Percentiles rank a stretch among this genome's conserved stretches.
Conservation (phyloP, 1,140 invertebrate species). For the Hermatobates lingyangjiaoensis region DNA sequence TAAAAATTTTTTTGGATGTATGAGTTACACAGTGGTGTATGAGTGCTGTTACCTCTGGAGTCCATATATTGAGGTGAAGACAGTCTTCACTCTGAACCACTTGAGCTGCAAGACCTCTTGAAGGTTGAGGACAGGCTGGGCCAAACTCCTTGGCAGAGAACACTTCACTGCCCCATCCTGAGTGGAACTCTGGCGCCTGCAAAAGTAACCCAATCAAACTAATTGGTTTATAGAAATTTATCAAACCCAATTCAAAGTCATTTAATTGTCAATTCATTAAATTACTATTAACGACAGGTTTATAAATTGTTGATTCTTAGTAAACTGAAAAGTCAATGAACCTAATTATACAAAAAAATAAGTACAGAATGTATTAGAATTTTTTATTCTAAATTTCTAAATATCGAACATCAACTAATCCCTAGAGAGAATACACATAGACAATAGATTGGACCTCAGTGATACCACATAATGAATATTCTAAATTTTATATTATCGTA, state of each 20-base stretch:
- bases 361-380: neutral
- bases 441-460: no score
- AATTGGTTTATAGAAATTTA: neutral
- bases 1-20: neutral
- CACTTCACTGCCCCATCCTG: constrained; percentile 26
- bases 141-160: constrained; percentile 26
- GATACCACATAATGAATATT: no score
- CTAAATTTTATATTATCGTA: no score
- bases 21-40: neutral
- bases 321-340: neutral
- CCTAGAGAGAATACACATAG: no score
- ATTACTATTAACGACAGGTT: neutral
- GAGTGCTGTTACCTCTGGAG: constrained; percentile 25
- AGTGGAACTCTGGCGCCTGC: constrained; percentile 27
- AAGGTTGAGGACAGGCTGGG: constrained; percentile 30
- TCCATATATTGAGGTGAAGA: constrained; percentile 33
- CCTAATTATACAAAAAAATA: neutral
- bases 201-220: neutral
- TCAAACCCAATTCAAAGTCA: neutral
- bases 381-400: neutral
- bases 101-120: constrained; percentile 4
- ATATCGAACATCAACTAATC: no score
- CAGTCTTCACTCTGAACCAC: constrained; percentile 29
- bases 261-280: neutral
- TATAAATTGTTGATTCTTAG: neutral